Conservation (phyloP, 2,113 vertebrate genomes). For the Elephas maximus region DNA sequence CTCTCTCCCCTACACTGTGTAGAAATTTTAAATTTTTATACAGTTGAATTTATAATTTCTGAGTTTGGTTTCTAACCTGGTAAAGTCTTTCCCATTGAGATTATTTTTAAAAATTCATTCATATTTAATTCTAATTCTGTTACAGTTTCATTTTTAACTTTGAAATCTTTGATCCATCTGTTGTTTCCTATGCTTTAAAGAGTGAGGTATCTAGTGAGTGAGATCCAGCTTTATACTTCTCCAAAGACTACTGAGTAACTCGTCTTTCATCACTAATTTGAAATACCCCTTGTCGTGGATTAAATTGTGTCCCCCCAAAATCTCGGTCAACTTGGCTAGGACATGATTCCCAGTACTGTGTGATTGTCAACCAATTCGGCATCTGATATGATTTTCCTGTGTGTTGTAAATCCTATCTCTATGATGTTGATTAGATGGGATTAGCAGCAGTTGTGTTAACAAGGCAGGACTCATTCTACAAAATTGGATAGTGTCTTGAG, state of each 20-base stretch:
- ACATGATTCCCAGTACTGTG: too few species aligned
- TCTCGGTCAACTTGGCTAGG: too few species aligned
- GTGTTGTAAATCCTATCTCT: too few species aligned
- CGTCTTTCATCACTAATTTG: neutral
- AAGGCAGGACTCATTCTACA: too few species aligned
- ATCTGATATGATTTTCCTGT: too few species aligned
- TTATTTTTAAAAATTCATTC: constrained; percentile 7
- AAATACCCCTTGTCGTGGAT: neutral
- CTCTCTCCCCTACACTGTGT: neutral
- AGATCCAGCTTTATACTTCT: neutral
- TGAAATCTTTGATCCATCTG: constrained; percentile 5
- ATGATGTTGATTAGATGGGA: too few species aligned
- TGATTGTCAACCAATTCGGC: too few species aligned
- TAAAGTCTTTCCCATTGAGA: neutral
- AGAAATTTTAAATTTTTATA: neutral
- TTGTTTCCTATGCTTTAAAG: neutral
- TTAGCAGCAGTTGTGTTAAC: too few species aligned
- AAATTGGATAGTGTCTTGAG: too few species aligned
- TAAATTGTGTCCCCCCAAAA: too few species aligned
- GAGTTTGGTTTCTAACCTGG: neutral
- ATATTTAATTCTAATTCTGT: constrained; percentile 58
- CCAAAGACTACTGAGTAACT: neutral
- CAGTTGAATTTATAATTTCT: neutral
- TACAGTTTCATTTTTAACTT: constrained; percentile 54
- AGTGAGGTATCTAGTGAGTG: neutral